Conservation (phyloP, 2,113 vertebrate species). For the Vidua chalybeata region DNA sequence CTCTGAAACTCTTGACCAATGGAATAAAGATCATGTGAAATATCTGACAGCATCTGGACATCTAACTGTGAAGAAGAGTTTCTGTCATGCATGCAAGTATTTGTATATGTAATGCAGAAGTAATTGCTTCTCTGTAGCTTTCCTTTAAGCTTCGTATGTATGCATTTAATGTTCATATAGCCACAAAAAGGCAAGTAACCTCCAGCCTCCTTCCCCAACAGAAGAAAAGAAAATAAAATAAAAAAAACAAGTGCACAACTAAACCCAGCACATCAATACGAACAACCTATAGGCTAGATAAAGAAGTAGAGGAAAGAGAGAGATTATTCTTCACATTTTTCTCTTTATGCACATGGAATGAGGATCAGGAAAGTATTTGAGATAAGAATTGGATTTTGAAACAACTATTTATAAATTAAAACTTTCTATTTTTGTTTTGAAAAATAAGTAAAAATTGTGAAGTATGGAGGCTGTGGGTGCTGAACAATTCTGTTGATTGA, state of each 20-base stretch:
- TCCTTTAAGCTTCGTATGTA: background rate
- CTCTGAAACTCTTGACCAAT: slow-evolving; percentile 32
- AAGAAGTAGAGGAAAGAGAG: background rate
- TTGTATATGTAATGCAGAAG: background rate
- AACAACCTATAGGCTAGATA: background rate
- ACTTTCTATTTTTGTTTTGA: background rate
- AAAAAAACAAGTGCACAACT: background rate
- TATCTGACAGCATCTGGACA: background rate
- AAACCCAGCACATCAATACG: background rate
- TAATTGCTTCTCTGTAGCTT: background rate
- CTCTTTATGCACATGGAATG: background rate
- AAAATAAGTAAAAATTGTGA: background rate
- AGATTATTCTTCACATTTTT: background rate
- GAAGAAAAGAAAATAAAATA: background rate
- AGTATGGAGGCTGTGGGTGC: too few relatives aligned
- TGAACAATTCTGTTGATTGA: background rate
- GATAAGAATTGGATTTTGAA: background rate
- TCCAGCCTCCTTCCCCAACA: background rate
- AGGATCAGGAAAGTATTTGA: background rate
- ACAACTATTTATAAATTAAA: background rate
- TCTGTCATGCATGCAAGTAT: background rate
- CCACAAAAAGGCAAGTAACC: background rate
- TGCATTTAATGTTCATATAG: background rate
- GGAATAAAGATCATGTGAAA: slow-evolving; percentile 15
- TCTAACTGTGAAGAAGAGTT: background rate